A percentile compares a stretch with the other conserved stretches of the same genome.
Evolutionary conservation across 2,113 vertebrate genomes (phyloP).

Genomic region (Corythaeola cristata): DNA sequence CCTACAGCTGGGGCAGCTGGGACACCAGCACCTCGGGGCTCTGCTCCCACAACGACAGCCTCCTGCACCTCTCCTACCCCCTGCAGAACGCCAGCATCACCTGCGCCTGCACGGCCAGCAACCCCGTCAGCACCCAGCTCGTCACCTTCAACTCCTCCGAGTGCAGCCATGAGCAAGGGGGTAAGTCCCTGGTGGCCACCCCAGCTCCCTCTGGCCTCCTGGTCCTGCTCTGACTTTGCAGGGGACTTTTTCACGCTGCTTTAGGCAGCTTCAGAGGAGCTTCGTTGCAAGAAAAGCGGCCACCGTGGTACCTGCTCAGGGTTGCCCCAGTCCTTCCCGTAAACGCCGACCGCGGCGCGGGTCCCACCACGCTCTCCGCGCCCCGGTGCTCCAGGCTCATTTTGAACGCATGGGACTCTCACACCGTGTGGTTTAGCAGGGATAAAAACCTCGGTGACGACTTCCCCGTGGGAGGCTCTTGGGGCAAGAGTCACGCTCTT

Average conservation of each 20-base stretch:
- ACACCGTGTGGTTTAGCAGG: accelerated
- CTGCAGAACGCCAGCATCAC: not conserved
- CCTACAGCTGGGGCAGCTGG: not conserved
- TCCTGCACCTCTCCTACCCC: not conserved
- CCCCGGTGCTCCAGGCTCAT: accelerated
- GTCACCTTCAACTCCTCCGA: not conserved
- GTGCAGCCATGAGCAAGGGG: not conserved
- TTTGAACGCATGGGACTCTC: not conserved
- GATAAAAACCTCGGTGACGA: not conserved
- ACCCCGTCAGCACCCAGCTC: not conserved
- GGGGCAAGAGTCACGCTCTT: not conserved
- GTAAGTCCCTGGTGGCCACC: not conserved
- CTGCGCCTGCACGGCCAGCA: not conserved
- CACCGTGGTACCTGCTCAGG: accelerated
- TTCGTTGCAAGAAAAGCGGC: not conserved
- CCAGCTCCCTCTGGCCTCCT: not conserved
- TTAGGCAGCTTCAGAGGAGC: not conserved
- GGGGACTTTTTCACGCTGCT: not conserved
- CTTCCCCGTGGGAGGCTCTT: not conserved
- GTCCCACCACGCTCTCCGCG: accelerated
- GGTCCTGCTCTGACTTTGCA: not conserved
- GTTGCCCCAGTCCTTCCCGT: not conserved
- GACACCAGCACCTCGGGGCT: not conserved
- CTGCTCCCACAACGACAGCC: not conserved
- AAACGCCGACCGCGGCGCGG: accelerated